Evolutionary conservation across 2,888 invertebrate genomes (phyloP).

Genomic region (Chaitophorus viminalis): DNA sequence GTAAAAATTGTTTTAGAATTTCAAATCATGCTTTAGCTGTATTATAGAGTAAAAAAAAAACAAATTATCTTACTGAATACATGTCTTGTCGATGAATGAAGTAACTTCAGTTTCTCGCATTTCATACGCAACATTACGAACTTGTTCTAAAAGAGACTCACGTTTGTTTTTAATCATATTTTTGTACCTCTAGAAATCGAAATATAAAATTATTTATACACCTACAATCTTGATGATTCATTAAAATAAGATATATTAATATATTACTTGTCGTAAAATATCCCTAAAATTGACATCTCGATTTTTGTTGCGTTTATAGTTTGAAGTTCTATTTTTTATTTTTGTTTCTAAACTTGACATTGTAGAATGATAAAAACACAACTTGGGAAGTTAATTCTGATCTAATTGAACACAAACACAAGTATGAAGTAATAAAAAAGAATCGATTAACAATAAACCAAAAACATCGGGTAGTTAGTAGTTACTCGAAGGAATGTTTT

Average conservation of each 20-base stretch:
- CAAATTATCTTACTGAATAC: conserved; percentile 35
- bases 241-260: neutral
- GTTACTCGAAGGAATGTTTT: too few species aligned
- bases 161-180: conserved; percentile 47
- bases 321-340: conserved; percentile 16
- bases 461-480: too few species aligned
- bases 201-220: neutral
- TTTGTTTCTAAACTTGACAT: conserved; percentile 38
- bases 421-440: neutral
- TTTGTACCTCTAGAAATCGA: conserved; percentile 29
- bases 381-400: neutral
- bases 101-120: conserved; percentile 52
- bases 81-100: conserved; percentile 53
- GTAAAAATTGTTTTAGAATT: too few species aligned
- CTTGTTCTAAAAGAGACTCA: conserved; percentile 47
- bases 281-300: conserved; percentile 42
- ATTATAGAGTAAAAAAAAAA: neutral
- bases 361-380: neutral
- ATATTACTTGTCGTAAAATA: conserved; percentile 41
- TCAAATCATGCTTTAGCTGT: too few species aligned
- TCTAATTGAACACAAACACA: neutral
- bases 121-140: conserved; percentile 48
- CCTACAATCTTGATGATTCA: too few species aligned
- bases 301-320: conserved; percentile 42
- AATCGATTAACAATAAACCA: too few species aligned